phyloP scores from a whole-genome alignment of 2,888 invertebrate genomes.

The Micoletzkya japonica region DNA sequence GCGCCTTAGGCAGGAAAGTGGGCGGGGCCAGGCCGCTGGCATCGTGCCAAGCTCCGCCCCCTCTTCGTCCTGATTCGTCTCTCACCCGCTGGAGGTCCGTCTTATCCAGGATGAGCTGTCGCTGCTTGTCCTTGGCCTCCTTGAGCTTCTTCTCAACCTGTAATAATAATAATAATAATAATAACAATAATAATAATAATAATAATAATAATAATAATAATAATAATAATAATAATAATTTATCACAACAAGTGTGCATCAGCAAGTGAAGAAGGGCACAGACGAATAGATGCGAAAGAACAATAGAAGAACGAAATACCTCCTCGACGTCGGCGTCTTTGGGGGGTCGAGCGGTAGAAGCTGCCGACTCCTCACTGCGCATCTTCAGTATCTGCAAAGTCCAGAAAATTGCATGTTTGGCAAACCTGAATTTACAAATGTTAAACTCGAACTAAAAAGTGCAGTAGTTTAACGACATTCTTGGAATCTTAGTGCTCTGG shows the following conservation, averaged over 20 bases:
- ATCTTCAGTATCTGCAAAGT: conserved; percentile 54
- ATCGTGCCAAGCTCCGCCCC: no score
- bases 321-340: conserved; percentile 50
- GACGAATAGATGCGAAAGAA: no score
- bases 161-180: not conserved
- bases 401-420: not conserved
- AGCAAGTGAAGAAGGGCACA: no score
- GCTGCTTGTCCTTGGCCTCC: conserved; percentile 61
- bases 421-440: not conserved
- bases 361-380: conserved; percentile 50
- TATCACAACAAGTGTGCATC: no score
- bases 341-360: conserved; percentile 38
- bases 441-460: not conserved
- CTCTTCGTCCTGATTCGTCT: no score
- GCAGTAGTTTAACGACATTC: not conserved
- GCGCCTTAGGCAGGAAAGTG: no score
- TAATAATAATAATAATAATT: no score
- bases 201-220: no score
- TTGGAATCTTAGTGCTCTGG: no score
- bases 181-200: not conserved
- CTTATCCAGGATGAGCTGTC: conserved; percentile 62
- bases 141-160: conserved; percentile 65
- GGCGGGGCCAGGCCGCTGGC: no score
- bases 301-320: no score
- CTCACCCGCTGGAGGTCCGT: conserved; percentile 64